Conservation (phyloP, 2,797 vertebrate species). For the Sebastolobus alascanus region DNA sequence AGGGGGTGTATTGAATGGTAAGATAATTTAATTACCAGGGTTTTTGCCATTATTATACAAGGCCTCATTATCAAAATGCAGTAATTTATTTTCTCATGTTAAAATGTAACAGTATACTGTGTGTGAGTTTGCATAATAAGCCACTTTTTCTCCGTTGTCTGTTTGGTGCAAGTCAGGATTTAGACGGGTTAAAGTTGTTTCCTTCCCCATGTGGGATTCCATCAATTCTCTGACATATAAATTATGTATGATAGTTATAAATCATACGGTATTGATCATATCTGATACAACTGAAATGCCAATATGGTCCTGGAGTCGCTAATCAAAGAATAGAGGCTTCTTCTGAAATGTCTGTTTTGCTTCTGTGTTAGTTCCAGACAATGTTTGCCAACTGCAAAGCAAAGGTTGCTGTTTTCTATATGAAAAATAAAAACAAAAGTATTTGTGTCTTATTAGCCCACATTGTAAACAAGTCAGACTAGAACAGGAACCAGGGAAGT, state of each 20-base stretch:
- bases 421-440: not conserved
- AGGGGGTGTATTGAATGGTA: constrained; percentile 5
- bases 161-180: not conserved
- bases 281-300: not conserved
- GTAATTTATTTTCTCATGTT: not conserved
- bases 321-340: not conserved
- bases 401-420: not conserved
- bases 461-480: not conserved
- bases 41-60: constrained; percentile 28
- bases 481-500: not conserved
- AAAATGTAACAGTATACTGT: not conserved
- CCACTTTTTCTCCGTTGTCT: not conserved
- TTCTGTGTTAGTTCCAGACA: not conserved
- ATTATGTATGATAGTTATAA: not conserved
- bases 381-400: not conserved
- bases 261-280: not conserved
- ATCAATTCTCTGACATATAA: not conserved
- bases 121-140: not conserved
- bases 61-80: constrained; percentile 35
- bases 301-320: not conserved
- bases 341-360: not conserved
- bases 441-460: too few species aligned
- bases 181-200: not conserved
- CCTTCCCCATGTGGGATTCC: not conserved
- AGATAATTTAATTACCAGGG: not conserved